Percentiles rank a stretch among this genome's conserved stretches.
Evolutionary conservation across 1,140 invertebrate species (phyloP).

Genomic region (Solenopsis invicta): DNA sequence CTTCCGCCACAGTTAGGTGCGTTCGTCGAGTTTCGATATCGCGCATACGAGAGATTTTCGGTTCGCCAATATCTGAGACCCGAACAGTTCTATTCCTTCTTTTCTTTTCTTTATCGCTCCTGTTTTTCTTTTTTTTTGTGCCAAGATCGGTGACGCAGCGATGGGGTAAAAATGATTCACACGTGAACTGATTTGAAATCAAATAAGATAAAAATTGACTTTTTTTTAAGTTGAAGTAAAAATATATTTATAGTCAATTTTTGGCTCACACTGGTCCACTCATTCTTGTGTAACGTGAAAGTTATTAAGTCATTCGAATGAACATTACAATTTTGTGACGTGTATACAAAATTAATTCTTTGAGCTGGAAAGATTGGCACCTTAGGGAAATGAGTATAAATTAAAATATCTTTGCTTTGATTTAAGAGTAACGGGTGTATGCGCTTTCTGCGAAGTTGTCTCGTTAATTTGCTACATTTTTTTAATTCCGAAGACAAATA

Average conservation of each 20-base stretch:
- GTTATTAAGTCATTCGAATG: neutral
- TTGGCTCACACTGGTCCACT: neutral
- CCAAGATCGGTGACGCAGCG: neutral
- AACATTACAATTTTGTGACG: neutral
- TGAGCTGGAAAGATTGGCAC: neutral
- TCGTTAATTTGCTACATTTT: neutral
- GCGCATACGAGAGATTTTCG: conserved; percentile 53
- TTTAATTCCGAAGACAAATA: neutral
- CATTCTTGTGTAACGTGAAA: neutral
- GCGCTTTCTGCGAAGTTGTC: neutral
- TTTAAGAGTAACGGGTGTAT: neutral
- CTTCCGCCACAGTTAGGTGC: conserved; percentile 14
- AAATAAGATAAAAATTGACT: neutral
- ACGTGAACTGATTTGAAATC: neutral
- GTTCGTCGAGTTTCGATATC: conserved; percentile 41
- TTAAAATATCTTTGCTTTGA: neutral
- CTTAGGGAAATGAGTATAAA: neutral
- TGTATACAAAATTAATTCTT: neutral
- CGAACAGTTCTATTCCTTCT: conserved; percentile 9
- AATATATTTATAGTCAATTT: neutral
- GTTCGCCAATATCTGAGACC: conserved; percentile 10
- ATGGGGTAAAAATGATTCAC: neutral
- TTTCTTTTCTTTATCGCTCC: neutral
- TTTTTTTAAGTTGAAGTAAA: neutral
- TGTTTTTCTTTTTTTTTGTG: neutral